These are phyloP conservation scores for Muscicapa adusta DNA, from an alignment of 2,113 vertebrate species.

Conservation along the genomic window DNA sequence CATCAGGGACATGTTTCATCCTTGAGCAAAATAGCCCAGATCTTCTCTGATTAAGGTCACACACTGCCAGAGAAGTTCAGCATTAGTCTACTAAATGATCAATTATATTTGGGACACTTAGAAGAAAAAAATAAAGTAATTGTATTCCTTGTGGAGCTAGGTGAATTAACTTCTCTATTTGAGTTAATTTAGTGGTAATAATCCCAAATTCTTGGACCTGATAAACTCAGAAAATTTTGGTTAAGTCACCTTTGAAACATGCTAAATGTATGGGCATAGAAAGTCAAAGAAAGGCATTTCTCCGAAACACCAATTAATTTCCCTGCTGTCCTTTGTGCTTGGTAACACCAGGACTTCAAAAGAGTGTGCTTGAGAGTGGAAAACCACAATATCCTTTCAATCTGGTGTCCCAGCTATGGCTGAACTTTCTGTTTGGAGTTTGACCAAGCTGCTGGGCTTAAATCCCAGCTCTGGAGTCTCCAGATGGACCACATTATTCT, in stretches of 20 bases:
- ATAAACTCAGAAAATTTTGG: neutral
- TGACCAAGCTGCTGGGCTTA: constrained; percentile 35
- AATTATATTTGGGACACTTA: neutral
- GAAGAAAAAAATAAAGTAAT: neutral
- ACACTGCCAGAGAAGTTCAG: neutral
- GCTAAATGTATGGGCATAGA: neutral
- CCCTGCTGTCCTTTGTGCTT: neutral
- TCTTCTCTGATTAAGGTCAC: neutral
- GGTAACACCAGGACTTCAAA: neutral
- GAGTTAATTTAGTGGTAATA: neutral
- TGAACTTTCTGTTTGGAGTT: constrained; percentile 38
- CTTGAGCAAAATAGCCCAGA: neutral
- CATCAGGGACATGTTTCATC: neutral
- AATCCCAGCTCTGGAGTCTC: constrained; percentile 6
- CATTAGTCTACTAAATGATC: neutral
- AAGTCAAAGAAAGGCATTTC: neutral
- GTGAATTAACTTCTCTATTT: neutral
- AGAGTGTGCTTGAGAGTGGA: neutral
- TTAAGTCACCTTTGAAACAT: neutral
- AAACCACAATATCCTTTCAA: neutral
- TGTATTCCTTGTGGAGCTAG: neutral
- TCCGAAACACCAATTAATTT: neutral
- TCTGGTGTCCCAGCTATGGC: neutral
- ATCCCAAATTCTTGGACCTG: neutral
- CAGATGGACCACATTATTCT: constrained; percentile 26